Evolutionary conservation across 1,140 invertebrate genomes (phyloP), one percentile per base, ranked within the genome.

Genomic region (Drosophila sechellia): DNA sequence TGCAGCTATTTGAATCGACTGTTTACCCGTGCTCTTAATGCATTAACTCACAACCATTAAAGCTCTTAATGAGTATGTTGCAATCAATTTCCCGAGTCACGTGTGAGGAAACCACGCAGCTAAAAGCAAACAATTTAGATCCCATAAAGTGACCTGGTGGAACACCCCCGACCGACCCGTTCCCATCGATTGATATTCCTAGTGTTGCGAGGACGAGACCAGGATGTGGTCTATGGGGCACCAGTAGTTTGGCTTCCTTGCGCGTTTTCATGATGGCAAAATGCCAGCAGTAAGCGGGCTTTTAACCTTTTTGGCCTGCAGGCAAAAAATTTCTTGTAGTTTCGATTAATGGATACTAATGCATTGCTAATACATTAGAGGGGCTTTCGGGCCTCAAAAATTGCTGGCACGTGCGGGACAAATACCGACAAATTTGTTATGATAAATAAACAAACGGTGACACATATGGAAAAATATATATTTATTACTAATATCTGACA

Each of bases 281-380:
- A 49, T 75, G 79, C 79, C 80, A 83, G 49, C 46, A 39, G 34
- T 17, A 42, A 20, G 34, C 61, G 77, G 34, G 84, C 83, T 87
- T 87, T 87, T 89, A 87, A 84, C 84, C 83, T 85, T 85, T 81
- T 59, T 72, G 70, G 25, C 64, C 70, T 58, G 58, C 40, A 73
- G 46, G 39, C 74, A 35, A 78, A 4, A 45, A 25, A 40, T 39
- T 70, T 42, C 87, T 89, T 79, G 79, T 76, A 69, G 71, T 63
- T 86, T 73, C 72, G 84, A 87, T 89, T 87, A 81, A 79, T 77
- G 52, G 72, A 46, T 70, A 72, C 84, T 87, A 87, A 87, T 87
- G 83, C 81, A 81, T 40, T 6, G 20, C 59, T 42, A 31, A 59
- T 58, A 49, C 81, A 85, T 86, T 85, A 85, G 68, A 66, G 49